Conservation (phyloP, 2,113 vertebrate species). For the Pelodiscus sinensis region DNA sequence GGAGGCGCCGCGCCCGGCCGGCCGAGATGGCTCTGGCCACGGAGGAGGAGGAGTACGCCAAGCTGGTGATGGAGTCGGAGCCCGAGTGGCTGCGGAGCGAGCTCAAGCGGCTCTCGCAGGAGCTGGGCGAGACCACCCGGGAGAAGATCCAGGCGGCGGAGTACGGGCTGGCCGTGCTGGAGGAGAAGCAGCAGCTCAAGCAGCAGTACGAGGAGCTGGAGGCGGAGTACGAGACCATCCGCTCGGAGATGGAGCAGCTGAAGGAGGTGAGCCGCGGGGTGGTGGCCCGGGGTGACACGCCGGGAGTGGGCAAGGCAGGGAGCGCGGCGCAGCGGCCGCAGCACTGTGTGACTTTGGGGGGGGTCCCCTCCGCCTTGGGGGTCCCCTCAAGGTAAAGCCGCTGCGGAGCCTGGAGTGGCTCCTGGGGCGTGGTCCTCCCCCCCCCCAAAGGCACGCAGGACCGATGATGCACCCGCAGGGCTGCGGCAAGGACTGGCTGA, state of each 20-base stretch:
- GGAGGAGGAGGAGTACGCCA: constrained; percentile 86
- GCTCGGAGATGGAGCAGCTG: constrained; percentile 93
- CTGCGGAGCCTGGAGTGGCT: background rate
- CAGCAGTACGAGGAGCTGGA: constrained; percentile 93
- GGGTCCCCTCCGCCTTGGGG: no score
- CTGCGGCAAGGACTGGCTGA: no score
- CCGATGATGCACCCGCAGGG: no score
- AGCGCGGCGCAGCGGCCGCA: background rate
- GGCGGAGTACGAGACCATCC: constrained; percentile 89
- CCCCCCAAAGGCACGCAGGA: no score
- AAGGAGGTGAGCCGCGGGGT: constrained; percentile 86
- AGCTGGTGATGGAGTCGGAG: constrained; percentile 88
- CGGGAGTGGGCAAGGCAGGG: background rate
- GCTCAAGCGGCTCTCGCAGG: constrained; percentile 88
- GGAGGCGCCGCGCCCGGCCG: constrained; percentile 30
- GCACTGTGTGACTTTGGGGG: background rate
- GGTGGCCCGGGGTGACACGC: background rate
- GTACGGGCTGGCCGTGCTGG: constrained; percentile 94
- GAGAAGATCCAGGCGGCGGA: constrained; percentile 99
- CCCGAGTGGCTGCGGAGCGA: constrained; percentile 91
- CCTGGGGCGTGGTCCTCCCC: no score
- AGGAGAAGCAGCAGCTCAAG: constrained; percentile 97
- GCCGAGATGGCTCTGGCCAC: constrained; percentile 78
- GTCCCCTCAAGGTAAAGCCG: no score
- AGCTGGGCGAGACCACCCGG: constrained; percentile 92